Conservation (phyloP, 2,113 vertebrate species). For the Platycercus adscitus region DNA sequence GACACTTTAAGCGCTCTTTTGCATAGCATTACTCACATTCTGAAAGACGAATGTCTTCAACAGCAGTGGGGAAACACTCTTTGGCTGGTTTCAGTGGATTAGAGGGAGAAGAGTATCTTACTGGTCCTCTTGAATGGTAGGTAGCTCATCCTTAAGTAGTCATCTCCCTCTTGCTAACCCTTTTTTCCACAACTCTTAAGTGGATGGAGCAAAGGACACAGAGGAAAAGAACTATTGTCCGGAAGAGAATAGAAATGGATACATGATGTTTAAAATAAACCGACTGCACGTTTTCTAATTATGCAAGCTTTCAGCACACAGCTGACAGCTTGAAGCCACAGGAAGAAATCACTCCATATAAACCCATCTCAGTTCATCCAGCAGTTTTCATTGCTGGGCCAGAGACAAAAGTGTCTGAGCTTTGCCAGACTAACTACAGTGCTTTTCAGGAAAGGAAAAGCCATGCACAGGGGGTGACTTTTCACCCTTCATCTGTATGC, state of each 20-base stretch:
- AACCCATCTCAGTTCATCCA: background rate
- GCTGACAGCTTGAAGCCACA: background rate
- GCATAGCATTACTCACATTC: background rate
- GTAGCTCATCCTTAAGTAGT: background rate
- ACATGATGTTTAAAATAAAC: background rate
- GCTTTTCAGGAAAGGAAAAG: background rate
- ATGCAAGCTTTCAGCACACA: background rate
- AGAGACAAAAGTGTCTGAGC: background rate
- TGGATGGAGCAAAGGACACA: background rate
- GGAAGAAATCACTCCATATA: background rate
- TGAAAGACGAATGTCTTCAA: background rate
- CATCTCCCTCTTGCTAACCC: background rate
- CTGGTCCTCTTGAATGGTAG: background rate
- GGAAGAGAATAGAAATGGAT: background rate
- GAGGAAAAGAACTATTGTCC: background rate
- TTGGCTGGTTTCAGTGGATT: background rate
- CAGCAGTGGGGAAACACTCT: background rate
- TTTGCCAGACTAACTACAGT: background rate
- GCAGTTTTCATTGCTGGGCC: background rate
- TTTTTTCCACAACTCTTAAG: background rate
- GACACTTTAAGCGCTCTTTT: background rate
- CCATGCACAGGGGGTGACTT: background rate
- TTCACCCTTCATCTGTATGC: background rate
- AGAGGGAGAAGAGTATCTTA: background rate
- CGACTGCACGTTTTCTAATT: background rate